Conservation (phyloP, 2,797 vertebrate species). For the Scolopax rusticola region DNA sequence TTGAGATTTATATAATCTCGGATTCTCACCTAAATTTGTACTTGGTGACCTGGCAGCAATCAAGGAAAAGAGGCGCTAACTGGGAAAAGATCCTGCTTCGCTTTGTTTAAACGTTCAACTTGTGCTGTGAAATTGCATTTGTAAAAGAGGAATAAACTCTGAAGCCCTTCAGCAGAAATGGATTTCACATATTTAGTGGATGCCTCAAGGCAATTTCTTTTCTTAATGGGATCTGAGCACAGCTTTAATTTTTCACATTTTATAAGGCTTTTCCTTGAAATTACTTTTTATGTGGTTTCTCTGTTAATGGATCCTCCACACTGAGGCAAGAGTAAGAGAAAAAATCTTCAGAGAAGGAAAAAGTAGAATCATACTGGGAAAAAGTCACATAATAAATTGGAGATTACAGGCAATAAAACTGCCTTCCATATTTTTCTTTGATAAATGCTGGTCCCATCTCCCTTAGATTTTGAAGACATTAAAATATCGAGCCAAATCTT, state of each 20-base stretch:
- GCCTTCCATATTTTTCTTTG: conserved; percentile 29
- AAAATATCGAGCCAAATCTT: not conserved
- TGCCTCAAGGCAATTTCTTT: conserved; percentile 76
- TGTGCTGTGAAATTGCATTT: conserved; percentile 73
- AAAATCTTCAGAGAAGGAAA: conserved; percentile 15
- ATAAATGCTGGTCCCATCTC: conserved; percentile 12
- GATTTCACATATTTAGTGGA: conserved; percentile 74
- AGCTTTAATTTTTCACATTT: conserved; percentile 76
- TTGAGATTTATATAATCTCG: conserved; percentile 51
- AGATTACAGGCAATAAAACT: conserved; percentile 45
- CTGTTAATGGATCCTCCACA: conserved; percentile 59
- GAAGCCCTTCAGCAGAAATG: conserved; percentile 69
- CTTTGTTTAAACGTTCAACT: conserved; percentile 70
- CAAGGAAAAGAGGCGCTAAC: conserved; percentile 29
- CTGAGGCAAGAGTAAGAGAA: conserved; percentile 17
- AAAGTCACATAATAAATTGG: conserved; percentile 30
- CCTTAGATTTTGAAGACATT: conserved; percentile 22
- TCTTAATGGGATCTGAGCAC: conserved; percentile 63
- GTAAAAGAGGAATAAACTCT: conserved; percentile 70
- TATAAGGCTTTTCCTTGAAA: conserved; percentile 68
- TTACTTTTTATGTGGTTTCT: conserved; percentile 70
- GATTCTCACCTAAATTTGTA: conserved; percentile 61
- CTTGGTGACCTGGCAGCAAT: conserved; percentile 51
- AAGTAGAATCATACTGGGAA: conserved; percentile 23
- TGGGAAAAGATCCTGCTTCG: conserved; percentile 20